A percentile compares a stretch with the other conserved stretches of the same genome.
phyloP scores from a whole-genome alignment of 2,888 invertebrate species.

The Acrobasis consociella region DNA sequence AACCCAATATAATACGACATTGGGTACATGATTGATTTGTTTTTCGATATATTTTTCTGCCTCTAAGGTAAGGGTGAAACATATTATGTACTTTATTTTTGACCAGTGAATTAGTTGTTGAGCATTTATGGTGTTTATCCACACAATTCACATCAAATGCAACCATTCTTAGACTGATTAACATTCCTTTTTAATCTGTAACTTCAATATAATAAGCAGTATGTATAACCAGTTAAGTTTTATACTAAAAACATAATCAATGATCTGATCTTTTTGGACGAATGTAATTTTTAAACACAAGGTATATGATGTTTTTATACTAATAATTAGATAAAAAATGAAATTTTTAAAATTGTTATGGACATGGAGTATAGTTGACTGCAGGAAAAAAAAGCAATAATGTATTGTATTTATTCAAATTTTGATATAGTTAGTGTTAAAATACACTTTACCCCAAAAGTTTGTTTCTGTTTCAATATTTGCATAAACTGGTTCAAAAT shows the following conservation, averaged over 20 bases:
- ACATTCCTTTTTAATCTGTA: slow-evolving; percentile 51
- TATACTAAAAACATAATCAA: slow-evolving; percentile 3
- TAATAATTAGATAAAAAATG: slow-evolving; percentile 22
- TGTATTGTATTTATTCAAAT: not conserved
- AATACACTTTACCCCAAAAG: slow-evolving; percentile 24
- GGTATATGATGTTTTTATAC: slow-evolving; percentile 26
- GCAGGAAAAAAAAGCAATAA: slow-evolving; percentile 12
- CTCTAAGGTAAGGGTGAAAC: no score
- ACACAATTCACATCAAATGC: slow-evolving; percentile 40
- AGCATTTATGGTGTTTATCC: slow-evolving; percentile 5
- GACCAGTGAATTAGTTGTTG: not conserved
- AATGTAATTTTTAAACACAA: slow-evolving; percentile 15
- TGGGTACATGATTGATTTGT: no score
- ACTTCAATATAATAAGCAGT: slow-evolving; percentile 27
- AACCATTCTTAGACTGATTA: slow-evolving; percentile 57
- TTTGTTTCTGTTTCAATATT: slow-evolving; percentile 22
- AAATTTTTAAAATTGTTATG: slow-evolving; percentile 24
- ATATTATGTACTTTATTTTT: no score
- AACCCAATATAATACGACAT: no score
- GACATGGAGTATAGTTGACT: slow-evolving; percentile 20
- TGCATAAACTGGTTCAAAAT: slow-evolving; percentile 31
- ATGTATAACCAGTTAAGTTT: slow-evolving; percentile 14
- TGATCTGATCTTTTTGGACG: slow-evolving; percentile 15
- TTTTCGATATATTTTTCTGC: no score
- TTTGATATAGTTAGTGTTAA: slow-evolving; percentile 1